Evolutionary conservation across 2,113 vertebrate species (phyloP).

Genomic region (Phylloscopus trochiloides): DNA sequence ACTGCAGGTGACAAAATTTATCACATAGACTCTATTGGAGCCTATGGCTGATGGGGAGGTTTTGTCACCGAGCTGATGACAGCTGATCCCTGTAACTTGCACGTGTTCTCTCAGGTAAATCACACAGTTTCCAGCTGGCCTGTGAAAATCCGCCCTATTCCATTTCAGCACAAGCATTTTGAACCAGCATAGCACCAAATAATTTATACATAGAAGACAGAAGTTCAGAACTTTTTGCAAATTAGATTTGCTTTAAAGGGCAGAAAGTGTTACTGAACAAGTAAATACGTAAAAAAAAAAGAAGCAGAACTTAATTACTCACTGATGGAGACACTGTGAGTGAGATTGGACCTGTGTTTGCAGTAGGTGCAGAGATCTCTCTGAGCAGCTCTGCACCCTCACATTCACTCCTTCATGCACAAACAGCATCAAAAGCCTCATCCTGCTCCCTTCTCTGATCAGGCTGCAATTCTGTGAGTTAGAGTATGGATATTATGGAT

Average conservation of each 20-base stretch:
- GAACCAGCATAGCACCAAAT: neutral
- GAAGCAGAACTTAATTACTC: neutral
- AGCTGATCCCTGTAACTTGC: neutral
- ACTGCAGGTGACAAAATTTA: neutral
- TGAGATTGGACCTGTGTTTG: fast-evolving
- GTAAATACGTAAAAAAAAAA: neutral
- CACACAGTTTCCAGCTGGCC: neutral
- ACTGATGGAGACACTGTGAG: neutral
- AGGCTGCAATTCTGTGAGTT: neutral
- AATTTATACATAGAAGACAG: fast-evolving
- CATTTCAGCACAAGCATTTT: neutral
- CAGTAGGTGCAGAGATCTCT: too few species aligned
- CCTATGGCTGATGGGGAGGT: neutral
- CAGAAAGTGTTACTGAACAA: neutral
- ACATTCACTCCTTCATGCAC: neutral
- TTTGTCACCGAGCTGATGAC: neutral
- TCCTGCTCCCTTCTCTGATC: neutral
- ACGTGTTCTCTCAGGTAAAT: neutral
- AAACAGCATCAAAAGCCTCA: neutral
- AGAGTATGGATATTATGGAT: fast-evolving
- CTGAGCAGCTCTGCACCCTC: neutral
- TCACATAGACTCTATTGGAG: neutral
- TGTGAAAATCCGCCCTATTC: neutral
- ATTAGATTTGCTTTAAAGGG: neutral
- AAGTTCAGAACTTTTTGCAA: neutral